These are phyloP conservation scores for Riparia riparia DNA, from an alignment of 2,113 vertebrate genomes.

Conservation along the genomic window DNA sequence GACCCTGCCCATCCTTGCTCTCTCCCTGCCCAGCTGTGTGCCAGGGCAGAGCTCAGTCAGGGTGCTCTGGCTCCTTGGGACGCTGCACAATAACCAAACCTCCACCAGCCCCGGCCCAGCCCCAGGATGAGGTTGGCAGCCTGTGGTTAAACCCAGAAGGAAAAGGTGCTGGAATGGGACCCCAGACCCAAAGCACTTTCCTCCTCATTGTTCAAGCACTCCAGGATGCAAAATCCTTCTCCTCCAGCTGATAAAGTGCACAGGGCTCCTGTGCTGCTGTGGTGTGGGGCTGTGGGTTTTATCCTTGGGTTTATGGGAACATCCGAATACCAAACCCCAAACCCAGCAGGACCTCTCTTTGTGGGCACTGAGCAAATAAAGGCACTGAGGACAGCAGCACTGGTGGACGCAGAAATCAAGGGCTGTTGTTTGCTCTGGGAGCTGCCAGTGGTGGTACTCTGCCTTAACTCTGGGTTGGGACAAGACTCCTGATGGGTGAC, in stretches of 20 bases:
- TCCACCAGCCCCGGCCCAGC: not conserved
- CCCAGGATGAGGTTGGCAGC: not conserved
- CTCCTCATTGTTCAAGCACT: not conserved
- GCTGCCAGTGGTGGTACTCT: not conserved
- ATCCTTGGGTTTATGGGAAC: accelerated
- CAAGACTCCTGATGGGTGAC: not conserved
- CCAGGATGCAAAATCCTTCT: not conserved
- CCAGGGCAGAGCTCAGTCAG: not conserved
- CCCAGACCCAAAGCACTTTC: accelerated
- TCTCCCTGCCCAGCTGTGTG: not conserved
- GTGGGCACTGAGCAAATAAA: not conserved
- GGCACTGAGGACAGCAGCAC: not conserved
- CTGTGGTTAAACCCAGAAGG: not conserved
- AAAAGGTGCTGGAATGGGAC: not conserved
- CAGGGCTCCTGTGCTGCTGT: not conserved
- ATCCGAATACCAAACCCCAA: not conserved
- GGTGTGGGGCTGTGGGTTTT: not conserved
- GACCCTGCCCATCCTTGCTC: not conserved
- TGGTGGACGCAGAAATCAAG: not conserved
- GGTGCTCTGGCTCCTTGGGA: accelerated
- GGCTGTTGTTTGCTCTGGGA: not conserved
- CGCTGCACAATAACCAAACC: not conserved
- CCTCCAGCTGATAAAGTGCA: not conserved
- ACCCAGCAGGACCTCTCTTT: not conserved
- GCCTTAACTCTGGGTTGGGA: slow-evolving; percentile 21